Evolutionary conservation across 2,797 vertebrate genomes (phyloP).

Genomic region (Manis pentadactyla): DNA sequence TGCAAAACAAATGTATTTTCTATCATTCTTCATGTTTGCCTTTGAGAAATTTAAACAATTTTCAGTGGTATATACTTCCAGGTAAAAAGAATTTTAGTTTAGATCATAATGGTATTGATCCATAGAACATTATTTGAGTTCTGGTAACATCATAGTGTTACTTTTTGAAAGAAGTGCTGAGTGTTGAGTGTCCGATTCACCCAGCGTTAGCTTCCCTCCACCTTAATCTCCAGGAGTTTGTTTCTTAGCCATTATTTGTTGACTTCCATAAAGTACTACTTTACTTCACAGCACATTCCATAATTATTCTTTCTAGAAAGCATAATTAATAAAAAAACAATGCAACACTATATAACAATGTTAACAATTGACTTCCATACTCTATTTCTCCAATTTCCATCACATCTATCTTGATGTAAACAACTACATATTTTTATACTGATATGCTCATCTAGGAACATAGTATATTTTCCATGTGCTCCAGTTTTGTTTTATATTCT

Average conservation of each 20-base stretch:
- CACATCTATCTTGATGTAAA: neutral
- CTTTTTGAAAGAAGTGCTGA: neutral
- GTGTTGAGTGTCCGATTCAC: neutral
- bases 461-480: neutral
- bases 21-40: neutral
- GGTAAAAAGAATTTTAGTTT: neutral
- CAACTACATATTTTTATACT: neutral
- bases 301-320: neutral
- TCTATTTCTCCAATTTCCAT: neutral
- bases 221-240: neutral
- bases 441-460: neutral
- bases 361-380: neutral
- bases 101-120: neutral
- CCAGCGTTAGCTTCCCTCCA: no score
- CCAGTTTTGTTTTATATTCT: neutral
- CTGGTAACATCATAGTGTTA: neutral
- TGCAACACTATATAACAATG: neutral
- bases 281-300: neutral
- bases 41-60: neutral
- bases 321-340: neutral
- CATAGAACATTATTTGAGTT: neutral
- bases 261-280: no score
- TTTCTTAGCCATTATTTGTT: neutral
- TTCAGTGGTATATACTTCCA: neutral
- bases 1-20: neutral